Percentiles rank a stretch among this genome's conserved stretches.
Evolutionary conservation across 2,797 vertebrate species (phyloP).

Genomic region (Typhlichthys eigenmanni): DNA sequence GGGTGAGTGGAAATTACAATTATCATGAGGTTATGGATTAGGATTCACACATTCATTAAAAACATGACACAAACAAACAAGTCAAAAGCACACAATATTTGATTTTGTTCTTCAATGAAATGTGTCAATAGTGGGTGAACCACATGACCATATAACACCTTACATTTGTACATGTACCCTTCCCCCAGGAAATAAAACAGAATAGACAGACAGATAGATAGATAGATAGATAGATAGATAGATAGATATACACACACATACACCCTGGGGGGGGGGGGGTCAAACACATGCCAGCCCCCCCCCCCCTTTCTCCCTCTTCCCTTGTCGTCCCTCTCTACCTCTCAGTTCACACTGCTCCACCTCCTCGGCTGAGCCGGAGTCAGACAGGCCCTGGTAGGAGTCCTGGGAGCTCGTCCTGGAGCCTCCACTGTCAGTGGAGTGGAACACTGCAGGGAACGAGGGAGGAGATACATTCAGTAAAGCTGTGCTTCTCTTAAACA

Average conservation of each 20-base stretch:
- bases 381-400: constrained; percentile 83
- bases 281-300: not conserved
- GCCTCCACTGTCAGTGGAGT: constrained; percentile 84
- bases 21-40: constrained; percentile 38
- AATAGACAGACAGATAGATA: too few species aligned
- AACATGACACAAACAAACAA: too few species aligned
- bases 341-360: constrained; percentile 88
- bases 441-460: constrained; percentile 70
- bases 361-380: constrained; percentile 88
- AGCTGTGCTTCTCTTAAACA: not conserved
- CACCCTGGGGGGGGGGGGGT: not conserved
- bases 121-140: too few species aligned
- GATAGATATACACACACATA: not conserved
- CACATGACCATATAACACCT: too few species aligned
- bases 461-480: not conserved
- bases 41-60: constrained; percentile 12
- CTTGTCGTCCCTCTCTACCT: constrained; percentile 78
- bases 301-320: not conserved
- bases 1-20: constrained; percentile 17
- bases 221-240: not conserved
- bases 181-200: too few species aligned
- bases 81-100: too few species aligned
- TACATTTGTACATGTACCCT: too few species aligned
- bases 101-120: too few species aligned
- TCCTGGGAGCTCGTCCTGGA: constrained; percentile 89